These are phyloP conservation scores for Penaeus indicus DNA, from an alignment of 1,140 invertebrate species.

Conservation along the genomic window DNA sequence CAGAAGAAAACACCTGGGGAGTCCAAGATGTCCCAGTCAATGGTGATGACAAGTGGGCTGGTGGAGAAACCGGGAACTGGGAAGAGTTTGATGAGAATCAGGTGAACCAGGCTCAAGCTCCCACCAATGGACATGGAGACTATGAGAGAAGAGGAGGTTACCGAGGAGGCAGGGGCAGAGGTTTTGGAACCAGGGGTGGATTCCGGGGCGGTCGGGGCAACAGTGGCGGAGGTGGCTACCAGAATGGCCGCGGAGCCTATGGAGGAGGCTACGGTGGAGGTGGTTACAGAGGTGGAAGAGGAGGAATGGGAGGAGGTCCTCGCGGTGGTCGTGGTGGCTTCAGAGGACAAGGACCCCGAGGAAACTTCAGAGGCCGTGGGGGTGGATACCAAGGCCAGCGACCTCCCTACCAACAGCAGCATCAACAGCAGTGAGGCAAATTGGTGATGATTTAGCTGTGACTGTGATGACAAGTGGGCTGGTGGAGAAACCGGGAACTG, in stretches of 20 bases:
- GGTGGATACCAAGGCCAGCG: constrained; percentile 45
- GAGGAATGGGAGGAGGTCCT: constrained; percentile 54
- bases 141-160: not conserved
- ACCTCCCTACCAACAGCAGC: constrained; percentile 36
- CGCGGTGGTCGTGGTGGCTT: constrained; percentile 48
- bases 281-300: constrained; percentile 49
- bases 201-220: constrained; percentile 41
- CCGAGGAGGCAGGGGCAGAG: constrained; percentile 25
- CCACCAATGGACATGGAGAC: too few relatives aligned
- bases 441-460: constrained; percentile 20
- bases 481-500: constrained; percentile 38
- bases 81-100: too few relatives aligned
- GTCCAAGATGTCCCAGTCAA: constrained; percentile 48
- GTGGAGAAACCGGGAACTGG: too few relatives aligned
- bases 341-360: constrained; percentile 51
- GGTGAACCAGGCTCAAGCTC: too few relatives aligned
- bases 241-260: constrained; percentile 28
- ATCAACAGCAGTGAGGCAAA: constrained; percentile 37
- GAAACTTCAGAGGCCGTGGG: constrained; percentile 49
- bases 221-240: constrained; percentile 36
- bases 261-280: constrained; percentile 47
- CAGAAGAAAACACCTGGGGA: constrained; percentile 50
- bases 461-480: constrained; percentile 34
- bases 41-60: constrained; percentile 51
- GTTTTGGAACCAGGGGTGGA: constrained; percentile 31